Percentiles rank a stretch among this genome's conserved stretches.
Conservation (phyloP, 2,888 invertebrate genomes). For the Dasysyrphus tricinctus region DNA sequence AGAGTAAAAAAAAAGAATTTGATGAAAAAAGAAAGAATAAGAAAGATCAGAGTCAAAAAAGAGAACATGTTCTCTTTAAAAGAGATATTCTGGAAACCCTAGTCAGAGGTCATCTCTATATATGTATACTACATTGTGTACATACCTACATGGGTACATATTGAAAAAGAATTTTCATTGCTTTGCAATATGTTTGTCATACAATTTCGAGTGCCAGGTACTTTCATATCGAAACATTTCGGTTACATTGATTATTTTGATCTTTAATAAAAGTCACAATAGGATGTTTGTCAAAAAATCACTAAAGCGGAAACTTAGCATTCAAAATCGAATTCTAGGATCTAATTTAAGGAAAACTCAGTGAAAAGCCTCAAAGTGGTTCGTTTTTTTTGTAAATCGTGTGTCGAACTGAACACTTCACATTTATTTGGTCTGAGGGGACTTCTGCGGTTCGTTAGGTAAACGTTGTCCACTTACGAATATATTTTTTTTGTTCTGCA, state of each 20-base stretch:
- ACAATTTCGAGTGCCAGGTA: conserved; percentile 12
- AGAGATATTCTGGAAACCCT: too few species aligned
- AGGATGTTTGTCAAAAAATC: conserved; percentile 65
- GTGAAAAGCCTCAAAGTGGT: conserved; percentile 54
- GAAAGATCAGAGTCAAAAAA: too few species aligned
- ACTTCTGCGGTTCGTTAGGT: conserved; percentile 70
- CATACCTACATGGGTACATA: not conserved
- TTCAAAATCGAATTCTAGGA: conserved; percentile 42
- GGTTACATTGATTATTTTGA: conserved; percentile 50
- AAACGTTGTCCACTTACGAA: conserved; percentile 63
- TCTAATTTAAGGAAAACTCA: conserved; percentile 45
- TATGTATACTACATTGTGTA: too few species aligned
- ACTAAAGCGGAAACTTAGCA: conserved; percentile 65
- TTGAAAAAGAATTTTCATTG: conserved; percentile 20
- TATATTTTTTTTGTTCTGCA: conserved; percentile 25
- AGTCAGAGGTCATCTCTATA: not conserved
- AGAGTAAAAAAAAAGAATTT: too few species aligned
- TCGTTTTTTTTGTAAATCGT: conserved; percentile 38
- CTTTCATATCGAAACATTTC: conserved; percentile 8
- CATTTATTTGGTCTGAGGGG: conserved; percentile 65
- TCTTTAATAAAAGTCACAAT: conserved; percentile 58
- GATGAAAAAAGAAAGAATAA: too few species aligned
- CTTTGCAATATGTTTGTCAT: conserved; percentile 50
- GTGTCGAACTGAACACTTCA: conserved; percentile 65
- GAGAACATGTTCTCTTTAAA: too few species aligned